Conservation (phyloP, 2,797 vertebrate species). For the Natrix natrix region DNA sequence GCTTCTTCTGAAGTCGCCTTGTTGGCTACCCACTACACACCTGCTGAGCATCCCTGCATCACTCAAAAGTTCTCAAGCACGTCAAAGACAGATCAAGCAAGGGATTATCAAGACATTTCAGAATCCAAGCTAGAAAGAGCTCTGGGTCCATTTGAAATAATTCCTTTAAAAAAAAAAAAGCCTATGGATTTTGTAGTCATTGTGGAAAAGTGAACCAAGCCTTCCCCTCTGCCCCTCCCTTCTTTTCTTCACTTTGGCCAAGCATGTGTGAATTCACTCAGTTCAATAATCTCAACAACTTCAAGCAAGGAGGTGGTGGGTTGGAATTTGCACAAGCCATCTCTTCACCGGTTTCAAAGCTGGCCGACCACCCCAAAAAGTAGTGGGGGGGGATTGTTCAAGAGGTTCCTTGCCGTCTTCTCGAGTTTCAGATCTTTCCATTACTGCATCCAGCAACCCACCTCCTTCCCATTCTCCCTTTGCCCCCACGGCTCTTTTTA, state of each 20-base stretch:
- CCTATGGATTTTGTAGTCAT: neutral
- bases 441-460: neutral
- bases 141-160: neutral
- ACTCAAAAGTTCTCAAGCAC: neutral
- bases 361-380: neutral
- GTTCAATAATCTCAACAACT: neutral
- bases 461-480: neutral
- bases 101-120: neutral
- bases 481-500: neutral
- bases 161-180: neutral
- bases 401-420: neutral
- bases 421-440: neutral
- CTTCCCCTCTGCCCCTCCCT: neutral
- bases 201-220: neutral
- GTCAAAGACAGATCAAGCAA: neutral
- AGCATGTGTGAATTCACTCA: conserved; percentile 16
- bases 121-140: neutral
- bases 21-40: too few species aligned
- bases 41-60: neutral
- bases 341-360: neutral
- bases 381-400: neutral
- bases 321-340: neutral
- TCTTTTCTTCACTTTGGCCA: conserved; percentile 23
- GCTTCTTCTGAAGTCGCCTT: neutral
- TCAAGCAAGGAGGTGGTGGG: neutral